Evolutionary conservation across 35 echinoderm and acorn worm species (phyloP).

Genomic region (Stichopus chloronotus): DNA sequence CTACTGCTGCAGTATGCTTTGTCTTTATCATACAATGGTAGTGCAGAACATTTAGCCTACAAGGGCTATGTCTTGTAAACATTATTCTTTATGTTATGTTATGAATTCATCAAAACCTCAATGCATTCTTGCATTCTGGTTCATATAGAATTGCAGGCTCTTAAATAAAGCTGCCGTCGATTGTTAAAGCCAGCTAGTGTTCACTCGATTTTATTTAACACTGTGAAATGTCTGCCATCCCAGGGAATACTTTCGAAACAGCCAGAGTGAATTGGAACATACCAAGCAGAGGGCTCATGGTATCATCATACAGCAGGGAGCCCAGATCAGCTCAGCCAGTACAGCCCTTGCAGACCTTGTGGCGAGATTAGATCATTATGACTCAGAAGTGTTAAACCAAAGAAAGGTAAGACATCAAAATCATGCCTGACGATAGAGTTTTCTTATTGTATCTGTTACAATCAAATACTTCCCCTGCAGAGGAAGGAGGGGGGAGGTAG

Average conservation of each 20-base stretch:
- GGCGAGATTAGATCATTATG: not conserved
- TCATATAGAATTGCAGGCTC: too few relatives aligned
- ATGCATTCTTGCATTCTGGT: too few relatives aligned
- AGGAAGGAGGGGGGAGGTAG: too few relatives aligned
- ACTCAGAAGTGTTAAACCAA: conserved; percentile 1
- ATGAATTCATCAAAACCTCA: too few relatives aligned
- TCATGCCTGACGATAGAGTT: not conserved
- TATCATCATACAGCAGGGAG: conserved; percentile 50
- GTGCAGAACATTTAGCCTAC: too few relatives aligned
- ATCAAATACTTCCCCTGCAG: too few relatives aligned
- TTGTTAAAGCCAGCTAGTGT: not conserved
- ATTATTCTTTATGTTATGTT: too few relatives aligned
- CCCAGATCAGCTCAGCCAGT: conserved; percentile 47
- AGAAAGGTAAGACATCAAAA: not conserved
- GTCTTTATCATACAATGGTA: too few relatives aligned
- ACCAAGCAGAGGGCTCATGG: conserved; percentile 38
- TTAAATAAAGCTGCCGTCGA: too few relatives aligned
- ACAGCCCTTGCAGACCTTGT: conserved; percentile 1
- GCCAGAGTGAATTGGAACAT: conserved; percentile 47
- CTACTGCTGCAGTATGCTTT: too few relatives aligned
- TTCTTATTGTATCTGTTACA: too few relatives aligned
- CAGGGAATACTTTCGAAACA: conserved; percentile 17
- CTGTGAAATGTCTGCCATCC: not conserved
- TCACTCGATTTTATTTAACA: not conserved
- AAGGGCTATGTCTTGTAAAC: too few relatives aligned